Base-by-base conservation (phyloP, 2,797 vertebrate species). In the Sus cebifrons region DNA sequence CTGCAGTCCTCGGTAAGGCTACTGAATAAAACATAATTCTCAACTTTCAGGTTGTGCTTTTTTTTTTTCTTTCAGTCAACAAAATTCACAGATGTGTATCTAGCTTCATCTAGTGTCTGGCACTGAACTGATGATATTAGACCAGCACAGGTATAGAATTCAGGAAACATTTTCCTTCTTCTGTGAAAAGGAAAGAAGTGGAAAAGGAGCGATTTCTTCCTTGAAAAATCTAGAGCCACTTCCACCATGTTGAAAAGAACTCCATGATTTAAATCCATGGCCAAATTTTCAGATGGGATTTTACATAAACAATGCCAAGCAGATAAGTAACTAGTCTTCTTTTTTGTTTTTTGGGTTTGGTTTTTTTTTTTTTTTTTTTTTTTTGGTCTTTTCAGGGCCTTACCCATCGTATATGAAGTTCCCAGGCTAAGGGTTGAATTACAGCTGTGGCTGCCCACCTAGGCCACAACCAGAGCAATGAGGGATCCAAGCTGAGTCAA, bases 271-370 rank as follows among this genome's bases (percentile, higher is more conserved):
- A 91, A 88, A 73, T 73, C 67, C 21, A 65, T 60, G 21, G 64
- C 81, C 81, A 87, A 93, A 87, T 65, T 95, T 82, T 96, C 79
- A 64, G 77, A 91, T 21, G 95, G 49, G 54, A 64, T 67, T 95
- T 96, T 86, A 96, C 71, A 74, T 88, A 93, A 97, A 91, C 58
- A 68, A 68, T 71, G 52, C 90, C 60, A 93, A 83, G 94, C 29
- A 86, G 40, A 91, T 71, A 71, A 87, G 58, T 21, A 74, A 18
- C 5, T 36, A 60, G 49, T 86, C 85, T 93, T 49, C 9, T 49
- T 49, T 10, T 10, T 49, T 36, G 36, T 36, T 36, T 36, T 36
- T 36, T 36, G 36, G 32, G 32, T 32, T 32, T n/a, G n/a, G n/a
- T n/a, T n/a, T n/a, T n/a, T 36, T 36, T 36, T 36, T 36, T 5